These are phyloP conservation scores for Lordiphosa stackelbergi DNA, from an alignment of 1,140 invertebrate genomes.

Conservation along the genomic window DNA sequence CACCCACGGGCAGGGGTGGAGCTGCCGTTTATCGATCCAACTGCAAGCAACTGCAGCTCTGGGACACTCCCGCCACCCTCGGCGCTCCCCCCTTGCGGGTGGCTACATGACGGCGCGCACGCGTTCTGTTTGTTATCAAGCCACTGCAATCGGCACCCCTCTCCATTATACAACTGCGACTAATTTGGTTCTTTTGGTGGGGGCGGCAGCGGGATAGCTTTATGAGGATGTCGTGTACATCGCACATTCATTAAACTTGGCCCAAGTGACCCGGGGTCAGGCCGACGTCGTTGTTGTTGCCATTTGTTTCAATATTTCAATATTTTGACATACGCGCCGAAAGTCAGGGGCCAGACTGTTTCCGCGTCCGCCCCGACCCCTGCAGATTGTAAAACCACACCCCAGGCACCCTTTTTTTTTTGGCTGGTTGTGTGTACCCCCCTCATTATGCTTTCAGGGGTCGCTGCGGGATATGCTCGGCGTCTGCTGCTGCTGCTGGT, in stretches of 20 bases:
- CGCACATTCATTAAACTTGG: slow-evolving; percentile 67
- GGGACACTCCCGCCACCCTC: slow-evolving; percentile 11
- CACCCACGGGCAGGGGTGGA: slow-evolving; percentile 14
- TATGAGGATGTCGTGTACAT: slow-evolving; percentile 70
- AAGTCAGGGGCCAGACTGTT: slow-evolving; percentile 40
- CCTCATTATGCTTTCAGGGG: slow-evolving; percentile 31
- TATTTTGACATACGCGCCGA: slow-evolving; percentile 70
- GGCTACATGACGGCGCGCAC: slow-evolving; percentile 9
- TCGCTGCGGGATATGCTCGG: slow-evolving; percentile 54
- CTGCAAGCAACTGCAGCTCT: slow-evolving; percentile 18
- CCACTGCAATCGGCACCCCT: slow-evolving; percentile 47
- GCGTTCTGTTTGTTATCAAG: slow-evolving; percentile 37
- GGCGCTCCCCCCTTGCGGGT: not conserved
- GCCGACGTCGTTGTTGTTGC: slow-evolving; percentile 27
- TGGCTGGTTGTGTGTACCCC: slow-evolving; percentile 14
- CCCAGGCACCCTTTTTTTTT: slow-evolving; percentile 29
- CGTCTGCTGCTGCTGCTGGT: slow-evolving; percentile 14
- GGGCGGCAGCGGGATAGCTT: slow-evolving; percentile 37
- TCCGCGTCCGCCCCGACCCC: slow-evolving; percentile 3
- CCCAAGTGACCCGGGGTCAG: slow-evolving; percentile 15
- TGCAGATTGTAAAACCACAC: slow-evolving; percentile 27
- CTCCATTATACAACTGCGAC: slow-evolving; percentile 42
- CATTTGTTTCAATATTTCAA: slow-evolving; percentile 71
- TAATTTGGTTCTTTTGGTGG: slow-evolving; percentile 51
- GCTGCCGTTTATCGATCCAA: slow-evolving; percentile 35